Conservation (phyloP, 2,888 invertebrate genomes). For the Hypolimnas misippus region DNA sequence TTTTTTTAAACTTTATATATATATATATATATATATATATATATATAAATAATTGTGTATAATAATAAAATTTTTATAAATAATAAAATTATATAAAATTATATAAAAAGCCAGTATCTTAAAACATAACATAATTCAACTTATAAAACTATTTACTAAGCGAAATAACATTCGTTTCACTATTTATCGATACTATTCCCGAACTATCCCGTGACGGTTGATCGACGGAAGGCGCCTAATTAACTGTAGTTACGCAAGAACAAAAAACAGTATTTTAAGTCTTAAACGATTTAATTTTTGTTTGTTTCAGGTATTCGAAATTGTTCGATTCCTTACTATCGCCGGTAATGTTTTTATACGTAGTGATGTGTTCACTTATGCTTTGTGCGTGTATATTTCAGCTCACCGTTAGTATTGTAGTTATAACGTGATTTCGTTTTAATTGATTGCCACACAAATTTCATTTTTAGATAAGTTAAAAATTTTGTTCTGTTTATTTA, state of each 20-base stretch:
- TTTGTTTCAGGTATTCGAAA: conserved; percentile 60
- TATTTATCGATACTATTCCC: conserved; percentile 39
- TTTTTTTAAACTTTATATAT: too few relatives aligned
- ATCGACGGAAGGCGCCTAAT: conserved; percentile 15
- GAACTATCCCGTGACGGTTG: conserved; percentile 23
- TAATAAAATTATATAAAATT: too few relatives aligned
- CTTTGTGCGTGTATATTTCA: conserved; percentile 72
- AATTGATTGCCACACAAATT: neutral
- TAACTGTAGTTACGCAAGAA: conserved; percentile 12
- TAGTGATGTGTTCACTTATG: conserved; percentile 69
- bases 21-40: too few relatives aligned
- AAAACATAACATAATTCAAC: neutral
- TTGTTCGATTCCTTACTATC: conserved; percentile 69
- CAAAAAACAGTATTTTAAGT: conserved; percentile 22
- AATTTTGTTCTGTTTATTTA: too few relatives aligned
- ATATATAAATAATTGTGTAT: too few relatives aligned
- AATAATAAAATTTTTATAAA: too few relatives aligned
- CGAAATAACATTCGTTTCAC: neutral
- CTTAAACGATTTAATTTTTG: conserved; percentile 8
- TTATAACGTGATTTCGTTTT: neutral
- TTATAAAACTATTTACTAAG: neutral
- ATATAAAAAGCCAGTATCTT: too few relatives aligned
- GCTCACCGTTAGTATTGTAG: conserved; percentile 59
- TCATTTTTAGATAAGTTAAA: too few relatives aligned
- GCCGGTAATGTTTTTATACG: conserved; percentile 74